Evolutionary conservation across 2,797 vertebrate species (phyloP), one percentile per base, ranked within the genome.

Genomic region (Spea hammondii): DNA sequence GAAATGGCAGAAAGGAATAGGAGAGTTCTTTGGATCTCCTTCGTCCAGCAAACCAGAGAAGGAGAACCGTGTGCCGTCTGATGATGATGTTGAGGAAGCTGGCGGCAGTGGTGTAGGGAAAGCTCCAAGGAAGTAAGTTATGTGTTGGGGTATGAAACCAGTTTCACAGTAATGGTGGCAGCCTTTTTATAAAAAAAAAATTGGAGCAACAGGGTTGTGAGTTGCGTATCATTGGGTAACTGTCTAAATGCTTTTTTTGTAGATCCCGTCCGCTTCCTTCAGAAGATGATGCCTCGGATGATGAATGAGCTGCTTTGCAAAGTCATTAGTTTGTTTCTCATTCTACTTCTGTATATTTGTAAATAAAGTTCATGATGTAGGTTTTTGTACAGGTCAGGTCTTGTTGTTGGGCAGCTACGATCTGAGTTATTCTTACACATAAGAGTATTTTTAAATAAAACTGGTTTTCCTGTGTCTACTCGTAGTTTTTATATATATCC

Each of bases 1-100:
- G 0, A 85, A 86, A 44, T 98, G 97, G 97, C 97, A 97, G 85
- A 96, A 93, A 80, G 93, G 94, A 57, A 96, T 98, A 5, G 93
- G 94, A 5, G 94, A 95, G 49, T 98, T 98, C 88, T 96, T 97
- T 17, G 91, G 91, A 0, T 89, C 90, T 0, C 91, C 93, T 0
- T 82, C 80, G 45, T 57, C 92, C 9, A 91, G 89, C 79, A 91
- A 85, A 50, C 87, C 87, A 0, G 94, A 92, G 85, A 94, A 97
- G 84, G 95, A 97, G 83, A 97, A 95, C 84, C 88, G 83, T 68
- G 76, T 74, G 10, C 92, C 92, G 0, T 70, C 85, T 0, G 76
- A 73, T 48, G 79, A 81, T 45, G 91, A 86, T 0, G n/a, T n/a
- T n/a, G 93, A 91, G n/a, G 88, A 90, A 71, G 91, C 93, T 0